These are phyloP conservation scores for Fukomys damarensis DNA, from an alignment of 2,113 vertebrate species.

Conservation along the genomic window DNA sequence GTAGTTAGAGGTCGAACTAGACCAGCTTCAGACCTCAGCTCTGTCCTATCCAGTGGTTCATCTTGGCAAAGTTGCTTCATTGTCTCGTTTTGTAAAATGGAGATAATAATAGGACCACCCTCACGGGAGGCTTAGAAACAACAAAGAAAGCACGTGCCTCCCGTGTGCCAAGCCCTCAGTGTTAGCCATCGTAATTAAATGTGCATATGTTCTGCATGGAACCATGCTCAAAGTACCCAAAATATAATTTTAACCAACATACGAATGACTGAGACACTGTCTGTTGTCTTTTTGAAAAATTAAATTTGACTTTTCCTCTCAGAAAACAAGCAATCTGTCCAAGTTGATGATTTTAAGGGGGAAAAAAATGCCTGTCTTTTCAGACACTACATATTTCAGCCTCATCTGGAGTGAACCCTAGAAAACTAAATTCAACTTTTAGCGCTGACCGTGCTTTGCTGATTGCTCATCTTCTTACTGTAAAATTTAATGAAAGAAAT, in stretches of 20 bases:
- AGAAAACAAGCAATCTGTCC: conserved; percentile 9
- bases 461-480: conserved; percentile 27
- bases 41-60: not conserved
- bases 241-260: not conserved
- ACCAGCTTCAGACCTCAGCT: not conserved
- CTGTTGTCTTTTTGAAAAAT: conserved; percentile 4
- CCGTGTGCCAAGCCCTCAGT: not conserved
- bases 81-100: conserved; percentile 2
- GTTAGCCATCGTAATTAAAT: conserved; percentile 1
- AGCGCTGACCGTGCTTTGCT: not conserved
- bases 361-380: not conserved
- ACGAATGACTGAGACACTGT: not conserved
- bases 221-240: not conserved
- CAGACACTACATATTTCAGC: not conserved
- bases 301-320: conserved; percentile 30
- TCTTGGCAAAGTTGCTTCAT: not conserved
- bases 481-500: conserved; percentile 41
- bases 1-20: not conserved
- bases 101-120: not conserved
- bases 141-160: not conserved
- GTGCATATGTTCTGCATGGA: not conserved
- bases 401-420: conserved; percentile 13
- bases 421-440: not conserved
- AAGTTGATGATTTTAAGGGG: not conserved
- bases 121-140: not conserved